Conservation (phyloP, 2,888 invertebrate species). For the Melieria omissa region DNA sequence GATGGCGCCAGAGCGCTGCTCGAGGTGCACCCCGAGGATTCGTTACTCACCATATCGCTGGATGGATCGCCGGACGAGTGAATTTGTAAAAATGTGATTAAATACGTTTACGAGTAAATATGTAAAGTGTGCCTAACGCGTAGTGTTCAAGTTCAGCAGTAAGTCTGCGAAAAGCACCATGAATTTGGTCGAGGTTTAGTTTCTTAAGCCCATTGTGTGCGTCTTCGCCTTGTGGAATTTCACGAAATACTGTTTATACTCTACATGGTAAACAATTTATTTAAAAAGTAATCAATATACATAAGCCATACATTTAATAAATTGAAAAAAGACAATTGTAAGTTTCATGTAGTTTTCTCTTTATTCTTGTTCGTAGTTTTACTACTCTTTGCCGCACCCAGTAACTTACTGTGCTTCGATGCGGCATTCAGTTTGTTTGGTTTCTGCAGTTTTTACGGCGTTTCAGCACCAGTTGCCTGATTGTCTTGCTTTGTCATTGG, state of each 20-base stretch:
- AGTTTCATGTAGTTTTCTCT: too few species aligned
- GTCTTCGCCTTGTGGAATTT: too few species aligned
- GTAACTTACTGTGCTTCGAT: conserved; percentile 13
- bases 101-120: neutral
- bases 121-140: conserved; percentile 18
- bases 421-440: conserved; percentile 38
- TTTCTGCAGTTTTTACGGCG: conserved; percentile 15
- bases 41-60: conserved; percentile 79
- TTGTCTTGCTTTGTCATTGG: conserved; percentile 15
- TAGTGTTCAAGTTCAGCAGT: neutral
- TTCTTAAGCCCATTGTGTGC: too few species aligned
- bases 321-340: too few species aligned
- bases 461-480: neutral
- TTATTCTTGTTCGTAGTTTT: too few species aligned
- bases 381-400: too few species aligned
- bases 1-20: conserved; percentile 89
- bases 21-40: conserved; percentile 87
- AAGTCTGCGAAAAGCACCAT: too few species aligned
- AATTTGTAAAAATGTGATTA: neutral
- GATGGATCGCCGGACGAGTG: conserved; percentile 48
- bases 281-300: too few species aligned
- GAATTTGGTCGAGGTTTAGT: too few species aligned
- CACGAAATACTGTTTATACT: too few species aligned
- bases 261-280: too few species aligned
- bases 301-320: too few species aligned